Evolutionary conservation across 2,888 invertebrate genomes (phyloP).

Genomic region (Stratiomys singularior): DNA sequence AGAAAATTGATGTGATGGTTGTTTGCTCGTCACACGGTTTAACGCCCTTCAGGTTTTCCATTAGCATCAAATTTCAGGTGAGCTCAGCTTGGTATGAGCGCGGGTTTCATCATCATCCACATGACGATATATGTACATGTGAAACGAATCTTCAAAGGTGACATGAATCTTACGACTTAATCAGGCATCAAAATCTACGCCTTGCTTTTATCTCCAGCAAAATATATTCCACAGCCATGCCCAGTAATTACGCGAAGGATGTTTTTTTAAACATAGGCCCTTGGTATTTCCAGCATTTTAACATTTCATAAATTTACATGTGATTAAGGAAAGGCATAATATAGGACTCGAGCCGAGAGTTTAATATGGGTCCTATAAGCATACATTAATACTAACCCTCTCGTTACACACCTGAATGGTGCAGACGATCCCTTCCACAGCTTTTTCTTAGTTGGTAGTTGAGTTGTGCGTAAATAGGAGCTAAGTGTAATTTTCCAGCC

Average conservation of each 20-base stretch:
- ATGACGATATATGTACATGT: neutral
- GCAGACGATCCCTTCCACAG: neutral
- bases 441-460: neutral
- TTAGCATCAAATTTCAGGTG: too few relatives aligned
- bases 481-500: neutral
- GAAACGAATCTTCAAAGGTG: slow-evolving; percentile 20
- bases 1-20: too few relatives aligned
- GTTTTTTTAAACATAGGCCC: neutral
- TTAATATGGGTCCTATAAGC: too few relatives aligned
- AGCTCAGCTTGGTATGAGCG: too few relatives aligned
- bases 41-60: too few relatives aligned
- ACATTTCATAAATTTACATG: slow-evolving; percentile 34
- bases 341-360: too few relatives aligned
- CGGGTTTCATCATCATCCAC: too few relatives aligned
- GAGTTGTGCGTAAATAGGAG: neutral
- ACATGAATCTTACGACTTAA: slow-evolving; percentile 27
- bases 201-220: neutral
- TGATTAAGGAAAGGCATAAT: neutral
- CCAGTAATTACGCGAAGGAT: slow-evolving; percentile 31
- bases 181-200: slow-evolving; percentile 33
- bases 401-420: neutral
- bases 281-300: slow-evolving; percentile 20
- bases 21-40: too few relatives aligned
- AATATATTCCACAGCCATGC: slow-evolving; percentile 10
- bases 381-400: too few relatives aligned